Percentiles rank a stretch among this genome's conserved stretches.
These are phyloP conservation scores for Gyrodactylus bullatarudis DNA, from an alignment of 1,140 invertebrate genomes.

Conservation along the genomic window DNA sequence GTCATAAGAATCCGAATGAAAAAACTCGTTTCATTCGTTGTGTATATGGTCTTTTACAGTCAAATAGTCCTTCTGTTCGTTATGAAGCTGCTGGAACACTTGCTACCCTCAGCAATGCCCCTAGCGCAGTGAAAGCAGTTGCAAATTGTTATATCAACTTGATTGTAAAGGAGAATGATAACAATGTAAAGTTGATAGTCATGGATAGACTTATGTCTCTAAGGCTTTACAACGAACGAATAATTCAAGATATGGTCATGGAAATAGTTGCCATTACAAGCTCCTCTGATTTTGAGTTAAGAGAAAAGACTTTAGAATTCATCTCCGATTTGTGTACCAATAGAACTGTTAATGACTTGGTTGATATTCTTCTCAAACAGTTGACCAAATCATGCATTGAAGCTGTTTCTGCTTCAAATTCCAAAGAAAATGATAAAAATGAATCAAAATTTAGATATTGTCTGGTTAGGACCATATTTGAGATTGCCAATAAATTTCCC, in stretches of 20 bases:
- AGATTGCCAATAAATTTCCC: constrained; percentile 81
- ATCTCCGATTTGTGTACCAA: constrained; percentile 66
- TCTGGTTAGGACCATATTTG: constrained; percentile 63
- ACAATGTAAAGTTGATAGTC: constrained; percentile 96
- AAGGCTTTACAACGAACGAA: constrained; percentile 25
- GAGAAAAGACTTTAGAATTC: constrained; percentile 42
- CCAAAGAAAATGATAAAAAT: constrained; percentile 14
- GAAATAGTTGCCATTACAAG: constrained; percentile 70
- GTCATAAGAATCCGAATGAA: constrained; percentile 39
- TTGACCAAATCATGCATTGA: constrained; percentile 16
- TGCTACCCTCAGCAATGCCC: constrained; percentile 80
- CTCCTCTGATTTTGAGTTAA: constrained; percentile 61
- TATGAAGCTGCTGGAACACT: constrained; percentile 97
- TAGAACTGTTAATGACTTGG: constrained; percentile 71
- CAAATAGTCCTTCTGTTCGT: constrained; percentile 64
- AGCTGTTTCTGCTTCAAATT: not conserved
- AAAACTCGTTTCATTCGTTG: constrained; percentile 71
- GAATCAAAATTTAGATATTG: constrained; percentile 69
- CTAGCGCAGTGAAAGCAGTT: constrained; percentile 77
- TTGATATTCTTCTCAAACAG: constrained; percentile 52
- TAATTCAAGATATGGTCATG: constrained; percentile 53
- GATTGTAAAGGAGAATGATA: constrained; percentile 92
- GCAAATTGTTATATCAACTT: constrained; percentile 88
- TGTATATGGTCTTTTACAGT: constrained; percentile 86
- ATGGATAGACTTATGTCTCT: constrained; percentile 62